These are phyloP conservation scores for Gibbula magus DNA, from an alignment of 2,888 invertebrate species.

Conservation along the genomic window DNA sequence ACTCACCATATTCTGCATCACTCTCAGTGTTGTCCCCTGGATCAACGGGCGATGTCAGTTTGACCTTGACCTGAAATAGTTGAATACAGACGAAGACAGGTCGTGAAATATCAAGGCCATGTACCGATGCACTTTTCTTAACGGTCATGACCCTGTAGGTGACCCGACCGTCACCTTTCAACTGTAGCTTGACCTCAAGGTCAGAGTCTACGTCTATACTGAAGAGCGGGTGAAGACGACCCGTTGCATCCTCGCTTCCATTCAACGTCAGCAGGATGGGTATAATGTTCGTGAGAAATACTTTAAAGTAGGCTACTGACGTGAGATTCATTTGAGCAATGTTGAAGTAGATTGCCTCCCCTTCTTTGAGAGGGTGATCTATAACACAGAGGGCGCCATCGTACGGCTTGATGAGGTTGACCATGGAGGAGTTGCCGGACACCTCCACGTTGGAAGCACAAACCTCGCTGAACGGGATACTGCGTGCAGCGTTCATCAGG, in stretches of 20 bases:
- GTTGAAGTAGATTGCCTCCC: conserved; percentile 5
- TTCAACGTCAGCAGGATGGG: not conserved
- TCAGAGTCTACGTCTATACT: not conserved
- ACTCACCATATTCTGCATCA: not conserved
- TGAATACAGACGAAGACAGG: not conserved
- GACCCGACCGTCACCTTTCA: not conserved
- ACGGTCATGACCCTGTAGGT: conserved; percentile 9
- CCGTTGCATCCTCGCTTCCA: not conserved
- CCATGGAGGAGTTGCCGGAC: not conserved
- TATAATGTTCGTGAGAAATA: not conserved
- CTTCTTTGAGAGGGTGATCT: not conserved
- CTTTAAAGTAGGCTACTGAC: not conserved
- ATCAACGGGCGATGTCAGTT: not conserved
- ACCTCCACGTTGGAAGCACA: not conserved
- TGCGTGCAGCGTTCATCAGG: not conserved
- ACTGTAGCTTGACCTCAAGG: not conserved
- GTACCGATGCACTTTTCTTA: not conserved
- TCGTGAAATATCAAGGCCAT: not conserved
- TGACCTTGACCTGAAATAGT: conserved; percentile 4
- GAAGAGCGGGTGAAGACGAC: not conserved
- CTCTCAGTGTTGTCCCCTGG: not conserved
- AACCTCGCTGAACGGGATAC: not conserved
- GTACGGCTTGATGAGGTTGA: not conserved
- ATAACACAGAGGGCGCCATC: conserved; percentile 7
- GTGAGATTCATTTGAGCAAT: conserved; percentile 13